Conservation (phyloP, 2,888 invertebrate genomes). For the Argynnis bischoffii region DNA sequence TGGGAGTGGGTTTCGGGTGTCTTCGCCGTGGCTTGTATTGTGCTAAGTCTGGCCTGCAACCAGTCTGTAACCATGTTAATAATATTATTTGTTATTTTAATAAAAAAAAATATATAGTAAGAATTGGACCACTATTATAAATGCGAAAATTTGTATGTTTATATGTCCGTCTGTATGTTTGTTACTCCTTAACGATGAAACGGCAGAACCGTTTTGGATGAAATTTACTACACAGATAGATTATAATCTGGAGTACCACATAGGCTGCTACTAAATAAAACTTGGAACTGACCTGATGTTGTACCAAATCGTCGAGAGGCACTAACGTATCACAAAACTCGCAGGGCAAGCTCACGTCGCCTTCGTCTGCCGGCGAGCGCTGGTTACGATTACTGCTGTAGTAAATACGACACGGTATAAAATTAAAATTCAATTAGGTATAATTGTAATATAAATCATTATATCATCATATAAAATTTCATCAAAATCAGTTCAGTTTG, state of each 20-base stretch:
- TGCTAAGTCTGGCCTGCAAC: slow-evolving; percentile 64
- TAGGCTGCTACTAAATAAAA: neutral
- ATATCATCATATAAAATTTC: too few relatives aligned
- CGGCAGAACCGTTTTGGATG: too few relatives aligned
- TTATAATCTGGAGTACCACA: too few relatives aligned
- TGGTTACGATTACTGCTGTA: slow-evolving; percentile 3
- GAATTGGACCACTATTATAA: too few relatives aligned
- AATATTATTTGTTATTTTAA: neutral
- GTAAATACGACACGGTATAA: neutral
- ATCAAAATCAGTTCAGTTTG: too few relatives aligned
- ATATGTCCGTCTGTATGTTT: too few relatives aligned
- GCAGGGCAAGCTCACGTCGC: slow-evolving; percentile 77
- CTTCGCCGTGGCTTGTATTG: slow-evolving; percentile 44
- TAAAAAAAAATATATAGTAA: too few relatives aligned
- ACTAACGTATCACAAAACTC: slow-evolving; percentile 82
- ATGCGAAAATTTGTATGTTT: too few relatives aligned
- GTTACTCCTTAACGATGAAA: too few relatives aligned
- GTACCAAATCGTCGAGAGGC: slow-evolving; percentile 75
- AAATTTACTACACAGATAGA: too few relatives aligned
- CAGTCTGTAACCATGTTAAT: slow-evolving; percentile 51
- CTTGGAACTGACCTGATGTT: slow-evolving; percentile 69
- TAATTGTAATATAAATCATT: too few relatives aligned
- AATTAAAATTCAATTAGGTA: neutral
- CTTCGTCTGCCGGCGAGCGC: slow-evolving; percentile 7
- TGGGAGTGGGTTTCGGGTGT: slow-evolving; percentile 31